Evolutionary conservation across 2,888 invertebrate genomes (phyloP), one percentile per base, ranked within the genome.

Genomic region (Xylota sylvarum): DNA sequence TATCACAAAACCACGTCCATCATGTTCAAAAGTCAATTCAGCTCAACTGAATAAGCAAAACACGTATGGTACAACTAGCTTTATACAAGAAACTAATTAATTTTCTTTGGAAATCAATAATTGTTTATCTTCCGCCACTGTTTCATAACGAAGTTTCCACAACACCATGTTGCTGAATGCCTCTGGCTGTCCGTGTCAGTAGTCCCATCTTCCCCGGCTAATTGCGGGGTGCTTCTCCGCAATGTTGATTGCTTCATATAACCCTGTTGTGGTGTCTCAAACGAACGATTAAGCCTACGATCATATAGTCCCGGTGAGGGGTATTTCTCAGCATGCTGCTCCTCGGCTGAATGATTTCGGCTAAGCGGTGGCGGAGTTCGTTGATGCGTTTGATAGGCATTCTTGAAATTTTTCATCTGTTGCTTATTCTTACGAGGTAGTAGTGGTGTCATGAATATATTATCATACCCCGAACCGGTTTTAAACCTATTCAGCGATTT

Each of bases 51-150:
- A 83, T 84, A 37, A 30, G 64, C 67, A 23, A 23, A 60, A 46
- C 14, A 43, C 30, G 5, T 9, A 58, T 10, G 46, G 14, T 46
- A 17, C 46, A 17, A 67, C n/a, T 37, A 10, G 14, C 14, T 50
- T 67, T 52, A 27, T 55, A 14, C 23, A 72, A 52, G 9, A 60
- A 72, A 50, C 77, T 81, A 86, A 55, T 85, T 67, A 40, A 65
- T 48, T 85, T 86, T 86, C 82, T 82, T 82, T 82, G 69, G 50
- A 81, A 90, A 90, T 91, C 91, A 95, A 93, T 95, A 95, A 93
- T 95, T 95, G 91, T 96, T 96, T 72, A 96, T 95, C 93, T 96
- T 96, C 89, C 95, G 95, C 93, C 96, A 94, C 89, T 96, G 96
- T 92, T 95, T 95, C 91, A 94, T 93, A 88, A 96, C 96, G 93